Conservation (phyloP, 2,113 vertebrate genomes). For the Brachyistius frenatus region DNA sequence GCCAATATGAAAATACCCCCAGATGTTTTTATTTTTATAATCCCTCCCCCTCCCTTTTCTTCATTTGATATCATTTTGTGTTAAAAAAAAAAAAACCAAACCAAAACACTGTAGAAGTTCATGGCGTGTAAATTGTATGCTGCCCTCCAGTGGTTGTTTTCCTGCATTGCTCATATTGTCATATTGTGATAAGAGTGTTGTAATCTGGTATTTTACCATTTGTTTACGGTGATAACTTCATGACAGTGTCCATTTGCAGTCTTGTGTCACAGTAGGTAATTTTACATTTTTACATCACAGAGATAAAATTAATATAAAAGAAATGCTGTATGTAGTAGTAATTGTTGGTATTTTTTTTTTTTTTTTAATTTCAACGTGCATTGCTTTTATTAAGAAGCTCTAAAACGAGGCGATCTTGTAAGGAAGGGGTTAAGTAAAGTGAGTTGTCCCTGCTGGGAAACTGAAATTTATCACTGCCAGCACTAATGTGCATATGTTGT, state of each 20-base stretch:
- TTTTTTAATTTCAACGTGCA: not conserved
- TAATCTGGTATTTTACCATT: constrained; percentile 4
- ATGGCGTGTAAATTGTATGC: constrained; percentile 44
- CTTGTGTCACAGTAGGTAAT: not conserved
- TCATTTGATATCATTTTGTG: not conserved
- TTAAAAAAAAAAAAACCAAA: not conserved
- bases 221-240: not conserved
- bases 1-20: not conserved
- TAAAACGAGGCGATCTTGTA: constrained; percentile 26
- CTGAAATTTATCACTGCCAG: constrained; percentile 94
- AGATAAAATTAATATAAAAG: not conserved
- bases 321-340: not conserved
- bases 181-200: not conserved
- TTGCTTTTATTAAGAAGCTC: constrained; percentile 14
- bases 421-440: constrained; percentile 70
- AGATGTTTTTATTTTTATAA: not conserved
- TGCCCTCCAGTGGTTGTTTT: constrained; percentile 78
- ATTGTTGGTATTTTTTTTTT: constrained; percentile 22
- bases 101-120: not conserved
- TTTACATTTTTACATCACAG: constrained; percentile 1
- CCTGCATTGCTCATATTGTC: constrained; percentile 35
- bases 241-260: not conserved
- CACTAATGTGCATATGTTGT: constrained; percentile 87
- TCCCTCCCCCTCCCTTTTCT: not conserved
- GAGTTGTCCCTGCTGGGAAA: constrained; percentile 80